Base-by-base conservation (phyloP, 2,888 invertebrate genomes). In the Drosophila demipolita region DNA sequence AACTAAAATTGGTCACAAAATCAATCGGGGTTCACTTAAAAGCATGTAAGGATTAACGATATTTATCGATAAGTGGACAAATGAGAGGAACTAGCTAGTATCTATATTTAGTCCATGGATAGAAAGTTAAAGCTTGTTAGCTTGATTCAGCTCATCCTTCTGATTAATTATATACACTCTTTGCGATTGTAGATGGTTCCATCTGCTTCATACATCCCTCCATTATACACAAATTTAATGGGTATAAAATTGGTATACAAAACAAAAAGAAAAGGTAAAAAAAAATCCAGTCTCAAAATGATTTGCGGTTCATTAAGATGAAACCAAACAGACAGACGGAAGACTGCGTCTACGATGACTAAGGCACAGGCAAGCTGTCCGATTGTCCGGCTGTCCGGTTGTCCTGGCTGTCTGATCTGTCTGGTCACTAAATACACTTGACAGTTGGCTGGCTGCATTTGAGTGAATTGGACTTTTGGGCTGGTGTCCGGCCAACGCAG, bases 291-390 rank as follows among this genome's bases (percentile, higher is more conserved):
- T 85, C 89, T 83, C 67, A 75, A 89, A 90, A 91, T 89, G 83
- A 90, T 89, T 91, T 90, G 91, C 87, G 75, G 90, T 89, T 91
- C 91, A 90, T 91, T 91, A 91, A 89, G 82, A 75, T 74, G 77
- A 73, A 70, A 60, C 66, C 73, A 70, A 75, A n/a, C 71, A 73
- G 73, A 78, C 85, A 65, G 70, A 64, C 6, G 9, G 64, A n/a
- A 23, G 52, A 64, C 40, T 40, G 49, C 15, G 58, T 61, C 82
- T 72, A 65, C 63, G 74, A 83, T 85, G 85, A 85, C 90, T 89
- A 88, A 85, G 88, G 50, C 73, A 23, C 29, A 59, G 60, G 48
- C 33, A 54, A 45, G 32, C n/a, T 38, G 36, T 38, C 36, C 15
- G 32, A 62, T 55, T 40, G 40, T 40, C 40, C 15, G 20, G 15